Conservation (phyloP, 2,888 invertebrate species). For the Heliconius ethilla region DNA sequence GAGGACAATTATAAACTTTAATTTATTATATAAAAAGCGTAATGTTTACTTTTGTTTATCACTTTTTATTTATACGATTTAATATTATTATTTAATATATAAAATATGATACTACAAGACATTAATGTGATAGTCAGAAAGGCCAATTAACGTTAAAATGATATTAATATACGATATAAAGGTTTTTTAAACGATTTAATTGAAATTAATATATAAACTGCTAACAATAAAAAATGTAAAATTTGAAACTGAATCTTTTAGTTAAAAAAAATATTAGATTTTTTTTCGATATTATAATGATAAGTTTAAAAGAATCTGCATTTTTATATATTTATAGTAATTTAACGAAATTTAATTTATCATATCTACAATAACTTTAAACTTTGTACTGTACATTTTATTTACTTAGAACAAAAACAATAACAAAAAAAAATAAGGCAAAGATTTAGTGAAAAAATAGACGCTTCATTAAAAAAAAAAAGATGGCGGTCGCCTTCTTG, state of each 20-base stretch:
- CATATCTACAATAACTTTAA: not conserved
- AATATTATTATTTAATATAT: not conserved
- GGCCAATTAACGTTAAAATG: not conserved
- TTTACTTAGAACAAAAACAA: not conserved
- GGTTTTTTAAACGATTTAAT: not conserved
- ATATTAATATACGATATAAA: not conserved
- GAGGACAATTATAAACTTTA: not conserved
- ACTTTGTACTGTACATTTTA: slow-evolving; percentile 9
- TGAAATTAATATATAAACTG: no score
- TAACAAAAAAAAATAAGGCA: no score
- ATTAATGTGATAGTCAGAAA: not conserved
- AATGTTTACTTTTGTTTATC: slow-evolving; percentile 9
- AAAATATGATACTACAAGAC: not conserved
- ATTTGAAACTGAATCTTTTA: no score
- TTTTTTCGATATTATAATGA: not conserved
- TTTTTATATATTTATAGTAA: not conserved
- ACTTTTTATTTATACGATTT: not conserved
- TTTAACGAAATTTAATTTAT: not conserved
- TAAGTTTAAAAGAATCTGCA: not conserved
- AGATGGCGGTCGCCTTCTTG: slow-evolving; percentile 10
- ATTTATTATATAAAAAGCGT: slow-evolving; percentile 11
- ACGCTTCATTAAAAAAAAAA: not conserved
- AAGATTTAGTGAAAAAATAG: not conserved
- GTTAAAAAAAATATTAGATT: not conserved
- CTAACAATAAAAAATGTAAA: no score